These are phyloP conservation scores for Pomacea maculata DNA, from an alignment of 1,140 invertebrate genomes.

Conservation along the genomic window DNA sequence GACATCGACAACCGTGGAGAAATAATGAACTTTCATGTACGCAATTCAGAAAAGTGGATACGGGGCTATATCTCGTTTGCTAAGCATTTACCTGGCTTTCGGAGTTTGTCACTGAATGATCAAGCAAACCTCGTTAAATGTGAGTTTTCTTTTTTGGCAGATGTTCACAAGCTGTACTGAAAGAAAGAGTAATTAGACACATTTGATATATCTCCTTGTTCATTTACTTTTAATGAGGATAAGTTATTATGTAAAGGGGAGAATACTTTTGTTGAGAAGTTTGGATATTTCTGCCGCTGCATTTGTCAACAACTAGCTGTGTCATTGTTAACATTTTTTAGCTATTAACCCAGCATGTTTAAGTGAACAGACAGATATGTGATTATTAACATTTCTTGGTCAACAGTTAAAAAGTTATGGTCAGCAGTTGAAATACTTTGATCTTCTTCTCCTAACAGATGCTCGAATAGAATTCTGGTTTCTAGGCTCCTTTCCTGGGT, in stretches of 20 bases:
- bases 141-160: slow-evolving; percentile 29
- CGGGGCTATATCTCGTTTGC: slow-evolving; percentile 51
- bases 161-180: neutral
- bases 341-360: too few species aligned
- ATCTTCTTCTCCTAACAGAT: slow-evolving; percentile 19
- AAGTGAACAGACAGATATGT: too few species aligned
- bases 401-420: too few species aligned
- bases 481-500: slow-evolving; percentile 22
- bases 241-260: too few species aligned
- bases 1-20: slow-evolving; percentile 49
- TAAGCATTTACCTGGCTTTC: slow-evolving; percentile 55
- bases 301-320: too few species aligned
- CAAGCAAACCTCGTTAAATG: slow-evolving; percentile 58
- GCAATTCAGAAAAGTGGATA: slow-evolving; percentile 47
- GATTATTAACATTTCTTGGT: too few species aligned
- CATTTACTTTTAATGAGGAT: too few species aligned
- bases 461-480: slow-evolving; percentile 45
- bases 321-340: too few species aligned
- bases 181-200: neutral
- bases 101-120: slow-evolving; percentile 48
- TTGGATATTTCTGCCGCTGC: too few species aligned
- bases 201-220: neutral
- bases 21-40: slow-evolving; percentile 39
- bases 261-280: too few species aligned
- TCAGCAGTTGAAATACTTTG: too few species aligned